phyloP scores from a whole-genome alignment of 2,113 vertebrate genomes.

The Chamaea fasciata region DNA sequence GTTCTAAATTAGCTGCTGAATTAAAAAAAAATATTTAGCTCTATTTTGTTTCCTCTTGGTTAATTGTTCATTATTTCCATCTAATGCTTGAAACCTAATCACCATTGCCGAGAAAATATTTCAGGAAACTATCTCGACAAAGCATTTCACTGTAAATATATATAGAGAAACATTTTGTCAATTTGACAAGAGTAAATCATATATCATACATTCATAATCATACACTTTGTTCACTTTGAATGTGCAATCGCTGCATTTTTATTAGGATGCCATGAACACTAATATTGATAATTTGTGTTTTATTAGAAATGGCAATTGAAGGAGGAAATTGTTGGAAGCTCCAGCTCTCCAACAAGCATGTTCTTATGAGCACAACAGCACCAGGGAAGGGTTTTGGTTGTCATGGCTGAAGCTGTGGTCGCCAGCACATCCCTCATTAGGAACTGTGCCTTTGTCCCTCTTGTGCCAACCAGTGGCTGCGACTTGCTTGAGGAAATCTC shows the following conservation, averaged over 20 bases:
- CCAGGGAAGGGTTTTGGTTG: neutral
- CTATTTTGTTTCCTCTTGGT: neutral
- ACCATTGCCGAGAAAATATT: neutral
- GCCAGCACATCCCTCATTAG: neutral
- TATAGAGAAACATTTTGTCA: neutral
- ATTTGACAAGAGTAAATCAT: neutral
- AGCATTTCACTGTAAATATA: neutral
- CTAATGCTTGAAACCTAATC: neutral
- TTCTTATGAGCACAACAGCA: neutral
- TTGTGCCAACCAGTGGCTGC: accelerated
- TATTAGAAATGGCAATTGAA: neutral
- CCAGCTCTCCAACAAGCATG: neutral
- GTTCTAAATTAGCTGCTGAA: slow-evolving; percentile 40
- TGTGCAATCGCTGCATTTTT: neutral
- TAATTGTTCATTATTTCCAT: neutral
- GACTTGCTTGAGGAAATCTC: neutral
- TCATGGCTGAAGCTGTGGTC: accelerated
- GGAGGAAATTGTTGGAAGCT: neutral
- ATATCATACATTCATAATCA: neutral
- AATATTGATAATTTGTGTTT: neutral
- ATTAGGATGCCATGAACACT: neutral
- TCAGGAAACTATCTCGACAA: neutral
- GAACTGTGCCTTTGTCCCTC: neutral
- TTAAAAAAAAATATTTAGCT: neutral
- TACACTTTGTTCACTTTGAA: neutral